Conservation (phyloP, 2,797 vertebrate species). For the Discoglossus pictus region DNA sequence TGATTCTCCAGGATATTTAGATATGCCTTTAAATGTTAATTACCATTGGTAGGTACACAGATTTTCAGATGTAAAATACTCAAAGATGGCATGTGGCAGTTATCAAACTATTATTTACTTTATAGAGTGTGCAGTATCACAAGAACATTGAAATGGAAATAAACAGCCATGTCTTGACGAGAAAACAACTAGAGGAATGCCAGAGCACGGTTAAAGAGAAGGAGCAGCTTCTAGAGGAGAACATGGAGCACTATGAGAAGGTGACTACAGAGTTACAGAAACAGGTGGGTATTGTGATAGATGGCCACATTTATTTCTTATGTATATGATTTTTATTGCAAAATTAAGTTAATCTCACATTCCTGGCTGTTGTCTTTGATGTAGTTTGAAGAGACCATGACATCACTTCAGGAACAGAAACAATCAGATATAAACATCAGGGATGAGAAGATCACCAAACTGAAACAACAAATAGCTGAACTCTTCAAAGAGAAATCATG, state of each 20-base stretch:
- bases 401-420: conserved; percentile 45
- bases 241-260: conserved; percentile 41
- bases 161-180: conserved; percentile 40
- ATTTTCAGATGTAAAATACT: too few species aligned
- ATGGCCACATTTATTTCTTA: background rate
- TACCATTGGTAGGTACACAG: too few species aligned
- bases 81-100: too few species aligned
- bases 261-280: conserved; percentile 39
- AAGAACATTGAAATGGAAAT: conserved; percentile 37
- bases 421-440: conserved; percentile 43
- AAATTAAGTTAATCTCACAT: background rate
- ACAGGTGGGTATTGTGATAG: conserved; percentile 36
- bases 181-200: conserved; percentile 32
- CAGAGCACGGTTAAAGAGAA: conserved; percentile 38
- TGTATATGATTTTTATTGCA: background rate
- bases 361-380: conserved; percentile 17
- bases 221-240: conserved; percentile 37
- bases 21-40: too few species aligned
- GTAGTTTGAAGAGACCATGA: conserved; percentile 48
- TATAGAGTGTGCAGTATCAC: conserved; percentile 38
- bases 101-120: too few species aligned
- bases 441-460: conserved; percentile 52
- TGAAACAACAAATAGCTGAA: conserved; percentile 54
- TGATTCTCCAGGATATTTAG: too few species aligned
- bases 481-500: conserved; percentile 55